These are phyloP conservation scores for Pseudomyrmex dendroicus DNA, from an alignment of 1,140 invertebrate species.

Conservation along the genomic window DNA sequence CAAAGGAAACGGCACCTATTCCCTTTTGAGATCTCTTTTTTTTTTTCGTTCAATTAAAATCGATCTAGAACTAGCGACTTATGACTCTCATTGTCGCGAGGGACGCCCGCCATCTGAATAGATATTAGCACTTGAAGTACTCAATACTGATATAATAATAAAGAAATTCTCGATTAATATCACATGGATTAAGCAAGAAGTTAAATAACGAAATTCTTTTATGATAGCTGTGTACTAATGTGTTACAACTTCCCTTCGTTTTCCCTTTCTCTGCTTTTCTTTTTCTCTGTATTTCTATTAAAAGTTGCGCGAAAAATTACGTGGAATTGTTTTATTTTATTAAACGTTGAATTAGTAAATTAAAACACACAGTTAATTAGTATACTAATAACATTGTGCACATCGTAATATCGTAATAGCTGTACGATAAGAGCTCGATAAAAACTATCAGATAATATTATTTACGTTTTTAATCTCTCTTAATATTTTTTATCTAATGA, in stretches of 20 bases:
- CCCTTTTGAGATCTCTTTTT: slow-evolving; percentile 33
- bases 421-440: not conserved
- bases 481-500: not conserved
- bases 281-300: too few relatives aligned
- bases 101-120: not conserved
- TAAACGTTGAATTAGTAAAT: not conserved
- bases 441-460: not conserved
- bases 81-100: not conserved
- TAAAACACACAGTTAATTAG: not conserved
- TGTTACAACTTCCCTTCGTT: too few relatives aligned
- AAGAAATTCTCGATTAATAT: not conserved
- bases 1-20: slow-evolving; percentile 20
- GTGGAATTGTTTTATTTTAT: not conserved
- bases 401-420: not conserved
- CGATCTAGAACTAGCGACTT: slow-evolving; percentile 19
- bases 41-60: slow-evolving; percentile 32
- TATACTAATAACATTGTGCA: not conserved
- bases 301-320: not conserved
- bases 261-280: too few relatives aligned
- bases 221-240: too few relatives aligned
- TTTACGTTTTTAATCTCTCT: not conserved
- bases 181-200: too few relatives aligned
- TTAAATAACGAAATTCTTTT: too few relatives aligned
- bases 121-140: slow-evolving; percentile 10
- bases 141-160: slow-evolving; percentile 1